These are phyloP conservation scores for Eupithecia abbreviata DNA, from an alignment of 2,888 invertebrate genomes.

Conservation along the genomic window DNA sequence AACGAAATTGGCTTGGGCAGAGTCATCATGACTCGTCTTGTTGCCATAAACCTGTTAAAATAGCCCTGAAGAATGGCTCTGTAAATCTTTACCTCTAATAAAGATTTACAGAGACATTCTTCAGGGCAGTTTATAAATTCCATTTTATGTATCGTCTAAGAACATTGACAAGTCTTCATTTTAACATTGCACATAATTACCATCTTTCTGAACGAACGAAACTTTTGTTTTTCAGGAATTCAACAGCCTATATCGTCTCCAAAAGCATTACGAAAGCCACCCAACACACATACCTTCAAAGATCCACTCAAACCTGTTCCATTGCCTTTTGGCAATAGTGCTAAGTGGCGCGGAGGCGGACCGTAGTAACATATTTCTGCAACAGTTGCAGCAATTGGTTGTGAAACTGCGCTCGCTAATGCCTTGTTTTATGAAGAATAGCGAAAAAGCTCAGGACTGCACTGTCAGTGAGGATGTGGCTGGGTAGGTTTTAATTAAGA, in stretches of 20 bases:
- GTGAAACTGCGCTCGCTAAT: conserved; percentile 66
- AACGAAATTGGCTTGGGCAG: too few species aligned
- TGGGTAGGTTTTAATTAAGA: conserved; percentile 54
- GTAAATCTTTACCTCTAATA: background rate
- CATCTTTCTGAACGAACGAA: background rate
- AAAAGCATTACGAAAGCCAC: conserved; percentile 73
- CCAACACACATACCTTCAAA: conserved; percentile 72
- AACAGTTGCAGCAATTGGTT: conserved; percentile 71
- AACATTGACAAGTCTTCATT: background rate
- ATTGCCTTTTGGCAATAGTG: conserved; percentile 71
- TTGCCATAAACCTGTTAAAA: too few species aligned
- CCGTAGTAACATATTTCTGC: conserved; percentile 67
- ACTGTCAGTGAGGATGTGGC: conserved; percentile 72
- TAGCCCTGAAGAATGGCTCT: background rate
- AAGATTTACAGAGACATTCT: too few species aligned
- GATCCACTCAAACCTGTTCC: conserved; percentile 72
- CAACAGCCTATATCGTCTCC: conserved; percentile 69
- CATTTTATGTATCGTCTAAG: too few species aligned
- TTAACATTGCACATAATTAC: background rate
- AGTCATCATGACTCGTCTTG: too few species aligned
- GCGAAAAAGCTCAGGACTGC: conserved; percentile 57
- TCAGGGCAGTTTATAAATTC: too few species aligned
- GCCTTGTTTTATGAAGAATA: conserved; percentile 68
- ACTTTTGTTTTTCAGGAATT: conserved; percentile 63
- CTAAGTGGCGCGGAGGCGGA: conserved; percentile 65